phyloP scores from a whole-genome alignment of 2,797 vertebrate genomes.

The Paedocypris micromegethes region DNA sequence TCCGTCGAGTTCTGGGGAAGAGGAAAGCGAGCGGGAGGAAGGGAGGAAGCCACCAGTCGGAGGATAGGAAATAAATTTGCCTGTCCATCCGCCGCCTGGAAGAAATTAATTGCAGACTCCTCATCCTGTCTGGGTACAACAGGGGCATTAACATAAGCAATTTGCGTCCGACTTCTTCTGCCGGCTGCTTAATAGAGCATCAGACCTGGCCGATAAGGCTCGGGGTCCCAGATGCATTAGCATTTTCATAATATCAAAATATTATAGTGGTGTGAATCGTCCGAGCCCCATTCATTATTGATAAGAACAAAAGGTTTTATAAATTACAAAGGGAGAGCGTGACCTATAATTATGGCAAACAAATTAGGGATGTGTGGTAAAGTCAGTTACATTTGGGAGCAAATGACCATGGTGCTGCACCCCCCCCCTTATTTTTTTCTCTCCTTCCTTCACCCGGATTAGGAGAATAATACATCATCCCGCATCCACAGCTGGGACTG shows the following conservation, averaged over 20 bases:
- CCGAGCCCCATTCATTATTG: slow-evolving; percentile 92
- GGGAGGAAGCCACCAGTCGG: slow-evolving; percentile 51
- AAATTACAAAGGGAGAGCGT: slow-evolving; percentile 93
- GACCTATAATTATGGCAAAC: slow-evolving; percentile 99
- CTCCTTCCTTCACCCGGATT: slow-evolving; percentile 57
- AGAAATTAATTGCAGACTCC: slow-evolving; percentile 95
- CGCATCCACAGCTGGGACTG: slow-evolving; percentile 77
- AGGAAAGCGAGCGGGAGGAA: slow-evolving; percentile 30
- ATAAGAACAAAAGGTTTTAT: slow-evolving; percentile 96
- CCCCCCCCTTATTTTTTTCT: slow-evolving; percentile 80
- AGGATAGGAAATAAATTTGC: slow-evolving; percentile 88
- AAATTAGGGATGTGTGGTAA: slow-evolving; percentile 89
- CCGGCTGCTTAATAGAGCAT: slow-evolving; percentile 94
- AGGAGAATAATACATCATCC: slow-evolving; percentile 87
- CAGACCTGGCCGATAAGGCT: slow-evolving; percentile 88
- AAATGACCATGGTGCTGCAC: slow-evolving; percentile 88
- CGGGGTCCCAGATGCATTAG: slow-evolving; percentile 81
- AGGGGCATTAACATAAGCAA: slow-evolving; percentile 98
- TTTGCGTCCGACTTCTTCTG: slow-evolving; percentile 91
- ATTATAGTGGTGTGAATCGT: slow-evolving; percentile 81
- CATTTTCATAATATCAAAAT: slow-evolving; percentile 97
- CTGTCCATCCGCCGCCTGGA: slow-evolving; percentile 82
- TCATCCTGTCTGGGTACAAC: slow-evolving; percentile 93
- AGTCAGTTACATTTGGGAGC: slow-evolving; percentile 96
- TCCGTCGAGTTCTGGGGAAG: slow-evolving; percentile 67